A percentile compares a stretch with the other conserved stretches of the same genome.
phyloP scores from a whole-genome alignment of 2,888 invertebrate genomes.

The Neuroscelio doddi region DNA sequence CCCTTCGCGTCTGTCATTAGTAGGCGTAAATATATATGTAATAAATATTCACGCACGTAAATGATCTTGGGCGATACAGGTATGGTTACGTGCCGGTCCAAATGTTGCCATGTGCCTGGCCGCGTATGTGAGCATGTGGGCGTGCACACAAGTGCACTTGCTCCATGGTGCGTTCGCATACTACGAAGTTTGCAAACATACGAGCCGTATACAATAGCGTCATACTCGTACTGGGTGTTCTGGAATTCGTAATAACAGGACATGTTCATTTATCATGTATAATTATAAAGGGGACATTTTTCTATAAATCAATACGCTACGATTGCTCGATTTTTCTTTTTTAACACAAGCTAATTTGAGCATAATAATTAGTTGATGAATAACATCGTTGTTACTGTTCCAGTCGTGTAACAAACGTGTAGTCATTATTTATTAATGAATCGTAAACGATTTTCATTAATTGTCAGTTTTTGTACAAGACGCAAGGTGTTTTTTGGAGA shows the following conservation, averaged over 20 bases:
- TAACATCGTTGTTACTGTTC: too few species aligned
- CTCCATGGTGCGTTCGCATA: slow-evolving; percentile 22
- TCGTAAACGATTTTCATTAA: too few species aligned
- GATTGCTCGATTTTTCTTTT: slow-evolving; percentile 1
- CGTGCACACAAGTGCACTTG: slow-evolving; percentile 33
- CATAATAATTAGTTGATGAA: slow-evolving; percentile 17
- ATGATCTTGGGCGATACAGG: slow-evolving; percentile 15
- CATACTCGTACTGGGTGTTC: slow-evolving; percentile 22
- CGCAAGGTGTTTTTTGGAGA: too few species aligned
- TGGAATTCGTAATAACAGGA: slow-evolving; percentile 30
- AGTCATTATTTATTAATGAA: too few species aligned
- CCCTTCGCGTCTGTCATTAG: slow-evolving; percentile 31
- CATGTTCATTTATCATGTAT: slow-evolving; percentile 13
- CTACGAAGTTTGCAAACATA: slow-evolving; percentile 19
- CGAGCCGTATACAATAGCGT: slow-evolving; percentile 30
- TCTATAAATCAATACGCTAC: background rate
- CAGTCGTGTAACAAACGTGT: too few species aligned
- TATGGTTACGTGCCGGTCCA: slow-evolving; percentile 21
- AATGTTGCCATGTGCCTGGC: slow-evolving; percentile 15
- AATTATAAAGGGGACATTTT: slow-evolving; percentile 6
- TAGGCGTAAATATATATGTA: slow-evolving; percentile 43
- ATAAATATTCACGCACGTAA: slow-evolving; percentile 38
- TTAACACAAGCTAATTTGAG: slow-evolving; percentile 7
- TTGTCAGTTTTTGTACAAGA: too few species aligned
- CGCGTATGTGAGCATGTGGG: slow-evolving; percentile 22